Base-by-base conservation (phyloP, 2,113 vertebrate genomes). In the Channa maculata region DNA sequence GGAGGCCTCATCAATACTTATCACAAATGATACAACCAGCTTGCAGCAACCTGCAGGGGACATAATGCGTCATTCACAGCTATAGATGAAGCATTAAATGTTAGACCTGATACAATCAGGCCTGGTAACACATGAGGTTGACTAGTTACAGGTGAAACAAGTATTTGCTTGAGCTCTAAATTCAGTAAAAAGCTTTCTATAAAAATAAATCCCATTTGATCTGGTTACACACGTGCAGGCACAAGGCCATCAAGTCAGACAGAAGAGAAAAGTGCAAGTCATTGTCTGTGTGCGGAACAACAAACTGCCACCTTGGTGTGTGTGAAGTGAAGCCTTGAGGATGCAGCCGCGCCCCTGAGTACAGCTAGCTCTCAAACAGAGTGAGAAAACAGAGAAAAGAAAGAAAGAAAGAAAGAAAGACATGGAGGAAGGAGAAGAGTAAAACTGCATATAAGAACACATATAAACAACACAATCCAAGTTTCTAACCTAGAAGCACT, bases 221-320 rank as follows among this genome's bases (percentile, higher is more conserved):
- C 86, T 71, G 61, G 66, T 85, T 79, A 73, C 86, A 88, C 83
- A 82, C 74, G 86, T 38, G n/a, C 82, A 71, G 60, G 73, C 68
- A 75, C 84, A 80, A 82, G 85, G 81, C 85, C 77, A 78, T 79
- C 68, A 43, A 89, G 79, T 84, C 59, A 68, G 73, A 76, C 76
- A 70, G 44, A 55, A 80, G 54, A 82, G 87, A 86, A 88, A 91
- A 93, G 89, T 91, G 90, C 92, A 91, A 91, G 92, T 93, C 92
- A 93, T 88, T 92, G 89, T 88, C 81, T 73, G 83, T 68, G 81
- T 76, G 82, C 43, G 73, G 49, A 86, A 88, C 84, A 88, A 91
- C 85, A 87, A 90, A 85, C 86, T 86, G 90, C 81, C 89, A 90
- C 89, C 90, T 85, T 81, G 83, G 83, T 86, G 86, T 85, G 83